A percentile compares a stretch with the other conserved stretches of the same genome.
Evolutionary conservation across 1,140 invertebrate species (phyloP).

Genomic region (Physella acuta): DNA sequence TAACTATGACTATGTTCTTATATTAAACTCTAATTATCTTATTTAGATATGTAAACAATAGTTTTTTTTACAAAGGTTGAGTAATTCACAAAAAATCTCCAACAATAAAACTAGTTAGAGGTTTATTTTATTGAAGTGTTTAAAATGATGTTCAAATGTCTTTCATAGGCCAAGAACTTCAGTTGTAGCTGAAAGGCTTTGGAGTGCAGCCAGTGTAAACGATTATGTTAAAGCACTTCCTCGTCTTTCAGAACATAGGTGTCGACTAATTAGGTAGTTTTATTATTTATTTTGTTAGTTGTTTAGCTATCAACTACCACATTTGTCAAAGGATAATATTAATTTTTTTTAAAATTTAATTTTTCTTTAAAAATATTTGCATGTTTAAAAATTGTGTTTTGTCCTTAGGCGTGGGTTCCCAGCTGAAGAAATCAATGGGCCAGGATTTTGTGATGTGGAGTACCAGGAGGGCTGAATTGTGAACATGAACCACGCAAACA

Average conservation of each 20-base stretch:
- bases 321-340: no score
- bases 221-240: conserved; percentile 58
- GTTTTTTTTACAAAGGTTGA: background rate
- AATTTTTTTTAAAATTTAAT: no score
- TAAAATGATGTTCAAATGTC: background rate
- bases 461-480: no score
- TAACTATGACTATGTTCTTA: background rate
- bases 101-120: background rate
- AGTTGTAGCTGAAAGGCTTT: conserved; percentile 80
- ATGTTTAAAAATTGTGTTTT: no score
- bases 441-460: conserved; percentile 45
- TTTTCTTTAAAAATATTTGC: no score
- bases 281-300: background rate
- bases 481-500: no score
- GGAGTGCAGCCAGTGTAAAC: conserved; percentile 65
- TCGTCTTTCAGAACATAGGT: conserved; percentile 81
- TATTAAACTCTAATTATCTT: background rate
- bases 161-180: conserved; percentile 67
- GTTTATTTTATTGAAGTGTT: background rate
- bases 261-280: conserved; percentile 75
- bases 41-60: background rate
- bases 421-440: conserved; percentile 49
- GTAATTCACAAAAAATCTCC: conserved; percentile 8
- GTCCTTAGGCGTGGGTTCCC: conserved; percentile 49
- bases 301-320: no score